Evolutionary conservation across 2,888 invertebrate genomes (phyloP), one percentile per base, ranked within the genome.

Genomic region (Chrysolina oricalcia): DNA sequence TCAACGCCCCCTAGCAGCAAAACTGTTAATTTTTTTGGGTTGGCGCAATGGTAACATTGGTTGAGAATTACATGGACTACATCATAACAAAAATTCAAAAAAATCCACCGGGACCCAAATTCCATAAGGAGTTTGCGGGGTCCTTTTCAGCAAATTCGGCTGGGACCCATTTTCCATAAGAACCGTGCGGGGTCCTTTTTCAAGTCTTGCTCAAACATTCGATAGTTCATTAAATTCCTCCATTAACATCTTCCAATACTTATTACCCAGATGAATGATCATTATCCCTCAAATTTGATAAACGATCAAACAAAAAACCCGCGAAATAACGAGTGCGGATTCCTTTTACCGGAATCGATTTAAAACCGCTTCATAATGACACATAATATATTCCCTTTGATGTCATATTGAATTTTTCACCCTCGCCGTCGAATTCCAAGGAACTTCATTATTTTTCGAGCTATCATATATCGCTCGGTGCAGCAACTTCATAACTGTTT

Each of bases 401-500:
- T 83, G 83, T 80, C 75, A 80, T 81, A 82, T 85, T 81, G 82
- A 81, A 82, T 84, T 82, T 82, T 80, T 81, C 81, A 72, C 79
- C 82, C 79, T 78, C 72, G 73, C 70, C 74, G 56, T 66, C 66
- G 64, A 59, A 59, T 78, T 72, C 72, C 74, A 74, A 75, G 74
- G 78, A 80, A 79, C 78, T 83, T 85, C 85, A 84, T 85, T 85
- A 85, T 85, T 83, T 83, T 82, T 82, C 77, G 74, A 79, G 76
- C 70, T 74, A 80, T 80, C 79, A 77, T 70, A 75, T 80, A 78
- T 80, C 78, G 78, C 74, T 77, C 78, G 74, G 77, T 70, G 53
- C 74, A 74, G 70, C 73, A 76, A 77, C 82, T 81, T 81, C 79
- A 77, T 81, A 82, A 82, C 82, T 83, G 81, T 82, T 81, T 81